These are phyloP conservation scores for Diprion similis DNA, from an alignment of 1,140 invertebrate species.

Conservation along the genomic window DNA sequence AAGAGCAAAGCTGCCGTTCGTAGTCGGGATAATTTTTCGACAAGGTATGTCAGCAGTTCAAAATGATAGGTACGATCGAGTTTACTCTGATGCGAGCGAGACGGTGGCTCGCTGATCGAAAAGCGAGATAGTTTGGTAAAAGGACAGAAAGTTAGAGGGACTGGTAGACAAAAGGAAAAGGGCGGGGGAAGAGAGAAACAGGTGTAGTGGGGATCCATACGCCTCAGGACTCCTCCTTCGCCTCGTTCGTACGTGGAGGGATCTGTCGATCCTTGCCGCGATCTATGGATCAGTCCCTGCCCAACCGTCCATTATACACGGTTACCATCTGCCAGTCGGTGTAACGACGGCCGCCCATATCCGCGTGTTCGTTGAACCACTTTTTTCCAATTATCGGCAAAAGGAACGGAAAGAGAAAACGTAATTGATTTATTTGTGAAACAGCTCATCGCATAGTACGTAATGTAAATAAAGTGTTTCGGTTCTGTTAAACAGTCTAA, in stretches of 20 bases:
- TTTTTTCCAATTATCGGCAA: too few species aligned
- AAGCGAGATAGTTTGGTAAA: not conserved
- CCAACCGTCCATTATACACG: slow-evolving; percentile 32
- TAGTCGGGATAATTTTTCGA: too few species aligned
- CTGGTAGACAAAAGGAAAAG: slow-evolving; percentile 24
- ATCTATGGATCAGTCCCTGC: slow-evolving; percentile 40
- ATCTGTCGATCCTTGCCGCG: slow-evolving; percentile 27
- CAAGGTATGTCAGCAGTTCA: too few species aligned
- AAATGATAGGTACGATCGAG: too few species aligned
- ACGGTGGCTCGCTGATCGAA: too few species aligned
- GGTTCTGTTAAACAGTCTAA: not conserved
- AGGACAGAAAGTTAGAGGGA: not conserved
- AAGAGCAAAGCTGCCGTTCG: too few species aligned
- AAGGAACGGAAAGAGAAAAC: not conserved
- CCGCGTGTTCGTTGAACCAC: too few species aligned
- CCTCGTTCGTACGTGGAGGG: slow-evolving; percentile 28
- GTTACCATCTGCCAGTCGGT: slow-evolving; percentile 16
- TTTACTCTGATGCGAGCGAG: too few species aligned
- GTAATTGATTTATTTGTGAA: not conserved
- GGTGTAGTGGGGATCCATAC: slow-evolving; percentile 29
- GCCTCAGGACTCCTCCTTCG: slow-evolving; percentile 20
- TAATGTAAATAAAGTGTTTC: not conserved
- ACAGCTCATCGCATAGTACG: too few species aligned
- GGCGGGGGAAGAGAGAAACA: slow-evolving; percentile 27
- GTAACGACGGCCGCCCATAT: too few species aligned